Base-by-base conservation (phyloP, 2,797 vertebrate genomes). In the Muraenolepis orangiensis region DNA sequence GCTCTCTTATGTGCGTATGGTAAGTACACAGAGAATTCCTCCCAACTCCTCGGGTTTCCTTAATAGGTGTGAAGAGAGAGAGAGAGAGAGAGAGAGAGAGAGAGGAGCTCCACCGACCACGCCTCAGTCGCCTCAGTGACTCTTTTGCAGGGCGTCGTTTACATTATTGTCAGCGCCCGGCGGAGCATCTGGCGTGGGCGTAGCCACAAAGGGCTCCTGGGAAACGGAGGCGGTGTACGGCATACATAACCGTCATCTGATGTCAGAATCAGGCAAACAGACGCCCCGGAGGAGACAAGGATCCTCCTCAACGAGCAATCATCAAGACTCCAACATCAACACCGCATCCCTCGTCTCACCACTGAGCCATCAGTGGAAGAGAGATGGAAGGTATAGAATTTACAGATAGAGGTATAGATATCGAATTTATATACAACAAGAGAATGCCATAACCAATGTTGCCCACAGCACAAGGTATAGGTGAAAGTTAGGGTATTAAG, bases 1-100 rank as follows among this genome's bases (percentile, higher is more conserved):
- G 93, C 93, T n/a, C n/a, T n/a, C 93, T 94, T 94, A 89, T 88
- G 88, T 92, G 85, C 88, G 88, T 93, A 85, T 88, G 87, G 83
- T 67, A 31, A 30, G 16, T 29, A 29, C 16, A 29, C 13, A 67
- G 51, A 70, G 29, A 18, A 29, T 30, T 18, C 16, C 23, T 64
- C 57, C 57, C n/a, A 12, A 26, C 23, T 26, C 57, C 51, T n/a
- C 3, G 51, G n/a, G 51, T 57, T 57, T 23, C 51, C 16, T 51
- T 20, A 51, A 51, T 18, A 51, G 16, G 16, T 51, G 1, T 78
- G 73, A 71, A 67, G 71, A 64, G 81, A 80, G 75, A 32, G 78
- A 12, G 61, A 28, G 42, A 14, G 16, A 36, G 26, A 76, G 64
- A 40, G 46, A n/a, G n/a, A n/a, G n/a, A n/a, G 72, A 70, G 73